phyloP scores from a whole-genome alignment of 2,888 invertebrate genomes.

The Amblyjoppa fuscipennis region DNA sequence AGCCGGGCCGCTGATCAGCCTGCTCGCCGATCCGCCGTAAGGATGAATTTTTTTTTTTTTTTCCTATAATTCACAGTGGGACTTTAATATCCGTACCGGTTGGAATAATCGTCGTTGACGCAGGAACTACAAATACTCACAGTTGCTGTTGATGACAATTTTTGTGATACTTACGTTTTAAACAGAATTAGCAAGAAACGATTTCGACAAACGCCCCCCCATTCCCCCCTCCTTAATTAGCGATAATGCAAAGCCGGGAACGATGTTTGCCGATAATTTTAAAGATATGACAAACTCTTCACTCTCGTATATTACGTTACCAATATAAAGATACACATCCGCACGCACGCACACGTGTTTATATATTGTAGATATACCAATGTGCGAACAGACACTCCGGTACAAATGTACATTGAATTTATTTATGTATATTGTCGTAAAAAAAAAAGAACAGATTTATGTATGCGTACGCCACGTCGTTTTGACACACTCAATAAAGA shows the following conservation, averaged over 20 bases:
- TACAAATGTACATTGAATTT: conserved; percentile 56
- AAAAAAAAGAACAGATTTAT: conserved; percentile 41
- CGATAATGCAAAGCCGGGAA: conserved; percentile 34
- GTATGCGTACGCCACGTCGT: conserved; percentile 51
- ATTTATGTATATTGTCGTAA: conserved; percentile 59
- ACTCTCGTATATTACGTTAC: conserved; percentile 26
- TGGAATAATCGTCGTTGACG: conserved; percentile 49
- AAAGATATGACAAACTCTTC: conserved; percentile 31
- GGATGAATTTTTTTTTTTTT: conserved; percentile 61
- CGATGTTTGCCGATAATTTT: conserved; percentile 38
- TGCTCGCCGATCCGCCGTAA: background rate
- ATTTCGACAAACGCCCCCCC: conserved; percentile 2
- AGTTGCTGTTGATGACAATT: conserved; percentile 61
- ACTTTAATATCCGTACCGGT: conserved; percentile 40
- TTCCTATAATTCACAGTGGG: conserved; percentile 60
- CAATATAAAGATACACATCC: conserved; percentile 18
- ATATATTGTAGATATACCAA: conserved; percentile 4
- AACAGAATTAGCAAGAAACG: conserved; percentile 39
- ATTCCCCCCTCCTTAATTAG: conserved; percentile 5
- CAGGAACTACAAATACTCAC: conserved; percentile 56
- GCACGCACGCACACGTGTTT: background rate
- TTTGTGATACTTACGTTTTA: conserved; percentile 71
- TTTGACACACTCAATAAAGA: conserved; percentile 60
- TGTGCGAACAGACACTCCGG: conserved; percentile 12
- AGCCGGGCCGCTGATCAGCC: background rate